A percentile compares a stretch with the other conserved stretches of the same genome.
Evolutionary conservation across 2,113 vertebrate species (phyloP).

Genomic region (Promerops cafer): DNA sequence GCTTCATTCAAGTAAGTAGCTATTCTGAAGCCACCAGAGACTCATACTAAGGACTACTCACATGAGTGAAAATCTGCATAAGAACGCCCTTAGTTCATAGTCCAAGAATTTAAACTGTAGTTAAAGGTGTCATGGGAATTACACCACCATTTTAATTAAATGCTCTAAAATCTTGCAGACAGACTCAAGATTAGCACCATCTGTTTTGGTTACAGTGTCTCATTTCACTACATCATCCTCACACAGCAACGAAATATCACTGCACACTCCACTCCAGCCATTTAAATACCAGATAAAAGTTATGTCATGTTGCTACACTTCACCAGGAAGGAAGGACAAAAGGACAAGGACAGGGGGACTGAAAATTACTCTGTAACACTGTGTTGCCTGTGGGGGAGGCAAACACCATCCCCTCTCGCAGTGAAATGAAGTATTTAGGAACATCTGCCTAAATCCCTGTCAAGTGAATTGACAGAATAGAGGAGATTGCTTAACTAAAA

Average conservation of each 20-base stretch:
- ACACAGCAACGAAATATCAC: slow-evolving; percentile 31
- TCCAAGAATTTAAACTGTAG: slow-evolving; percentile 54
- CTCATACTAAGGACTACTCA: background rate
- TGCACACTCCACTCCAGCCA: slow-evolving; percentile 2
- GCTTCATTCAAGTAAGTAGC: slow-evolving; percentile 29
- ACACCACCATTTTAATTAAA: slow-evolving; percentile 67
- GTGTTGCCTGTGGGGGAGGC: background rate
- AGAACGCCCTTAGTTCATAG: slow-evolving; percentile 53
- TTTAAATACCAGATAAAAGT: slow-evolving; percentile 19
- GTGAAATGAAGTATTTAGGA: background rate
- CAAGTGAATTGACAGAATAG: background rate
- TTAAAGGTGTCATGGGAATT: slow-evolving; percentile 61
- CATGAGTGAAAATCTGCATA: slow-evolving; percentile 32
- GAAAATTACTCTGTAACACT: background rate
- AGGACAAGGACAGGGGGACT: background rate
- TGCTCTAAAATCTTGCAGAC: slow-evolving; percentile 56
- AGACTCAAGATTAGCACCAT: slow-evolving; percentile 66
- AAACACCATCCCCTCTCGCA: background rate
- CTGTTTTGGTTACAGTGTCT: slow-evolving; percentile 54
- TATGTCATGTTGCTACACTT: background rate
- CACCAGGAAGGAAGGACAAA: background rate
- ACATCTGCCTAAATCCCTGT: background rate
- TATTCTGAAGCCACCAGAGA: slow-evolving; percentile 22
- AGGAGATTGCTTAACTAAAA: background rate
- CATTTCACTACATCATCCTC: slow-evolving; percentile 30